phyloP scores from a whole-genome alignment of 2,113 vertebrate species.

The Thryonomys swinderianus region DNA sequence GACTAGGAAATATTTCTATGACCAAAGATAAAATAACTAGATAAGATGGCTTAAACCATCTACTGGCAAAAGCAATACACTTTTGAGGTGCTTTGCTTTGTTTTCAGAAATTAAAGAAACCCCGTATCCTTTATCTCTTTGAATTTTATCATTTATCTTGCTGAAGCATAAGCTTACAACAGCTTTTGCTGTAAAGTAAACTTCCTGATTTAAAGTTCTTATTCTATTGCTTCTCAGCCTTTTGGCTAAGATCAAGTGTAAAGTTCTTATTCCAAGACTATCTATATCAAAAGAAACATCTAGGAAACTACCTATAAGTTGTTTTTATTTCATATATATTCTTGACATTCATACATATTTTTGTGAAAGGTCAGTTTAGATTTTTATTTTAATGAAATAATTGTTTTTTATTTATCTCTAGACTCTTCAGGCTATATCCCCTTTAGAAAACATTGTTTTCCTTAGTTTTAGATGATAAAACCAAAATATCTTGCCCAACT shows the following conservation, averaged over 20 bases:
- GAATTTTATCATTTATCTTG: not conserved
- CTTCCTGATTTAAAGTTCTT: not conserved
- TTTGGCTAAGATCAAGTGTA: too few species aligned
- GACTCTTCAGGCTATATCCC: not conserved
- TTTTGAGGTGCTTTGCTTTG: not conserved
- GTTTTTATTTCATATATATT: slow-evolving; percentile 11
- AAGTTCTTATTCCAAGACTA: slow-evolving; percentile 21
- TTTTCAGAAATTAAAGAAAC: not conserved
- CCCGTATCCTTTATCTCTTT: not conserved
- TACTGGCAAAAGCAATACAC: not conserved
- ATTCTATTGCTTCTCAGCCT: too few species aligned
- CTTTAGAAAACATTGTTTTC: not conserved
- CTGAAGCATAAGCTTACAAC: not conserved
- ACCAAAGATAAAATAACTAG: not conserved
- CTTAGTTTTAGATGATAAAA: slow-evolving; percentile 33
- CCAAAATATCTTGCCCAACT: not conserved
- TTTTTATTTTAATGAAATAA: slow-evolving; percentile 10
- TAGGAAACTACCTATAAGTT: not conserved
- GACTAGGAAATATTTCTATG: not conserved
- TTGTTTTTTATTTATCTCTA: slow-evolving; percentile 31
- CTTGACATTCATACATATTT: slow-evolving; percentile 39
- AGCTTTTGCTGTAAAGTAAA: slow-evolving; percentile 39
- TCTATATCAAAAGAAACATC: not conserved
- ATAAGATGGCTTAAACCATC: not conserved
- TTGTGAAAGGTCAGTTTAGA: slow-evolving; percentile 20